Evolutionary conservation across 2,113 vertebrate genomes (phyloP).

Genomic region (Pangasianodon hypophthalmus): DNA sequence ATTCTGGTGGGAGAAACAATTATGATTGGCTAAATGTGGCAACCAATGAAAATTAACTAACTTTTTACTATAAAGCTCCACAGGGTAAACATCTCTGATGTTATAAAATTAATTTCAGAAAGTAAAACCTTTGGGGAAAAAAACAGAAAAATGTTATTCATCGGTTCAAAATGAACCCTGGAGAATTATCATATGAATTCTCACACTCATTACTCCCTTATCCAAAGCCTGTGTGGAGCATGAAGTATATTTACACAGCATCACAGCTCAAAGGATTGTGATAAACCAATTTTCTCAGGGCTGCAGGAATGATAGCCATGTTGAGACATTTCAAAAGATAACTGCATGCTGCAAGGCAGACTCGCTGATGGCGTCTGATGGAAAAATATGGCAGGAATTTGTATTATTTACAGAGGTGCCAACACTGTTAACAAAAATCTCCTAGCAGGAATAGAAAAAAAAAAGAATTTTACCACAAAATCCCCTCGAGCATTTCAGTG

Average conservation of each 20-base stretch:
- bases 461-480: background rate
- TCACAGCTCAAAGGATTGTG: conserved; percentile 16
- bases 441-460: background rate
- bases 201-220: background rate
- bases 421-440: background rate
- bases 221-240: background rate
- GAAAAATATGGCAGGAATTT: background rate
- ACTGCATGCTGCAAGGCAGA: background rate
- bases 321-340: conserved; percentile 25
- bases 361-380: background rate
- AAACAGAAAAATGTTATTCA: background rate
- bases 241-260: background rate
- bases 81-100: background rate
- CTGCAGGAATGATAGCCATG: background rate
- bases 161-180: background rate
- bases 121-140: background rate
- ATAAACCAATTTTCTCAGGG: conserved; percentile 23
- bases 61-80: background rate
- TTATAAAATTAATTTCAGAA: background rate
- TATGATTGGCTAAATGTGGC: background rate
- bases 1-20: background rate
- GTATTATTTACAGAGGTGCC: background rate
- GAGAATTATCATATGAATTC: background rate
- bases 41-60: background rate
- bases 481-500: background rate